These are phyloP conservation scores for Copidosoma floridanum DNA, from an alignment of 1,140 invertebrate species.

Conservation along the genomic window DNA sequence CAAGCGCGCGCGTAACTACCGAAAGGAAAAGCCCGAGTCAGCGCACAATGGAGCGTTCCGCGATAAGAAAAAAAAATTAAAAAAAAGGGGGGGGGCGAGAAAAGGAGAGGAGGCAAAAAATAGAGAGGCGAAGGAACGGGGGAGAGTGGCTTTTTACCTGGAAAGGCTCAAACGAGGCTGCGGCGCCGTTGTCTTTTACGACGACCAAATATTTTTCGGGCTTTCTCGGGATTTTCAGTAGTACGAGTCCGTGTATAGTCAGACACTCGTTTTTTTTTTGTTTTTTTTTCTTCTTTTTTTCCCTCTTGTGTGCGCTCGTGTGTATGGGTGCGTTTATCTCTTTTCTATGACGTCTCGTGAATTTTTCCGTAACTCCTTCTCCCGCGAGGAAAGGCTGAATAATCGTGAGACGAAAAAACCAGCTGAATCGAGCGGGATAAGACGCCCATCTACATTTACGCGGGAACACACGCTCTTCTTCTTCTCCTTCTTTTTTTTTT, in stretches of 20 bases:
- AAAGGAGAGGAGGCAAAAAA: neutral
- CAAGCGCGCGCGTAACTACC: neutral
- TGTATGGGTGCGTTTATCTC: neutral
- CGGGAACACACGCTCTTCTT: too few species aligned
- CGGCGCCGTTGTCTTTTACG: neutral
- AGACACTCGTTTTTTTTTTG: neutral
- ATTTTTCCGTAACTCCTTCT: neutral
- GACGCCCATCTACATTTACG: too few species aligned
- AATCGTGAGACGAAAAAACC: too few species aligned
- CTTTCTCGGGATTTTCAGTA: neutral
- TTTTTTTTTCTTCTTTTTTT: too few species aligned
- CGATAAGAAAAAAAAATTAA: neutral
- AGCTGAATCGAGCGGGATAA: too few species aligned
- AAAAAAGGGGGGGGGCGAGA: neutral
- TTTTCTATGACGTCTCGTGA: neutral
- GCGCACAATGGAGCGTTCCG: too few species aligned
- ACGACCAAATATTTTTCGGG: conserved; percentile 4
- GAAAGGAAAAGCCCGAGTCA: too few species aligned
- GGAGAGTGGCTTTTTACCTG: conserved; percentile 1
- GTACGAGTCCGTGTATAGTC: neutral
- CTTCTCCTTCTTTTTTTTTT: too few species aligned
- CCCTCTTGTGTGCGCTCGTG: neutral
- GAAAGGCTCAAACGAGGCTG: conserved; percentile 3
- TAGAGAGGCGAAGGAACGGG: neutral
- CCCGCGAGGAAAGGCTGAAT: neutral